These are phyloP conservation scores for Ciconia nigra DNA, from an alignment of 2,797 vertebrate genomes.

Conservation along the genomic window DNA sequence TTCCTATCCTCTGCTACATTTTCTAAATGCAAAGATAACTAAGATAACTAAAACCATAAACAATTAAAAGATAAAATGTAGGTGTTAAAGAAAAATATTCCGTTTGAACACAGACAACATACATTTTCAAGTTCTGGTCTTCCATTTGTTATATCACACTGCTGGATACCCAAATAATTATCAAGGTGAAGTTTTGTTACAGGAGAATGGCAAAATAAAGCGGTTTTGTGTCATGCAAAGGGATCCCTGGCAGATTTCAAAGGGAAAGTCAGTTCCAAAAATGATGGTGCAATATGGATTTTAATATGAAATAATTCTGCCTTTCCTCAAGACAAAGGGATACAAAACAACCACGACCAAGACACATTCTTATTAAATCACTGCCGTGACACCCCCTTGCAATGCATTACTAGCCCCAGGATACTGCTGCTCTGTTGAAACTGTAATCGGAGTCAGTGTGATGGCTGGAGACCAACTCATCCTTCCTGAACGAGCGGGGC, in stretches of 20 bases:
- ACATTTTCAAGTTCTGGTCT: not conserved
- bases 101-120: not conserved
- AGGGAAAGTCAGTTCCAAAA: not conserved
- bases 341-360: rapidly evolving
- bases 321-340: not conserved
- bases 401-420: not conserved
- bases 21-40: not conserved
- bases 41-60: not conserved
- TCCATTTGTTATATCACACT: not conserved
- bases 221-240: rapidly evolving
- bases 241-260: not conserved
- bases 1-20: not conserved
- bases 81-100: not conserved
- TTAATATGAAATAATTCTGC: not conserved
- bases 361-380: not conserved
- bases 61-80: not conserved
- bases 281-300: rapidly evolving
- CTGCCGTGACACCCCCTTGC: rapidly evolving
- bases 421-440: rapidly evolving
- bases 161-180: not conserved
- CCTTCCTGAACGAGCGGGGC: rapidly evolving
- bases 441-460: rapidly evolving
- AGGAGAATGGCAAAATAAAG: not conserved
- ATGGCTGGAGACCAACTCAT: not conserved
- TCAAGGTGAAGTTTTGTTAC: not conserved